Evolutionary conservation across 2,797 vertebrate genomes (phyloP).

Genomic region (Intellagama lesueurii): DNA sequence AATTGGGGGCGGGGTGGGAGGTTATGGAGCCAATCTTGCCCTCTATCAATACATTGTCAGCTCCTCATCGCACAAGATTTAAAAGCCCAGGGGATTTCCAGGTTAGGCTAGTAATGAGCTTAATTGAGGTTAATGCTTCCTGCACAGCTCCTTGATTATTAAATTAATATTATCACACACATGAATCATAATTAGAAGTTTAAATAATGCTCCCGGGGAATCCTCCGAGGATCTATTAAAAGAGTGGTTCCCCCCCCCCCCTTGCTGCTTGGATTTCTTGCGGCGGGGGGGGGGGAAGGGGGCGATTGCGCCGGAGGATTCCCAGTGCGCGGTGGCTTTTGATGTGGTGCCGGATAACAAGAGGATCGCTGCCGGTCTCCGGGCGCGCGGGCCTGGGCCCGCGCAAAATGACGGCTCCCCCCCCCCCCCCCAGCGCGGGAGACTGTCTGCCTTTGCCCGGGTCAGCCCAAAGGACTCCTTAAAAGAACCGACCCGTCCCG

Average conservation of each 20-base stretch:
- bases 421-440: no score
- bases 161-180: slow-evolving; percentile 91
- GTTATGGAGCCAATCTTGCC: slow-evolving; percentile 69
- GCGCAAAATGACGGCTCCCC: background rate
- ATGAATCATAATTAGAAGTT: slow-evolving; percentile 94
- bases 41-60: slow-evolving; percentile 73
- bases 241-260: slow-evolving; percentile 7
- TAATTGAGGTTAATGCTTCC: slow-evolving; percentile 96
- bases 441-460: background rate
- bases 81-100: slow-evolving; percentile 72
- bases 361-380: no score
- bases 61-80: slow-evolving; percentile 75
- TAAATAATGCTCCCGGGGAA: slow-evolving; percentile 75
- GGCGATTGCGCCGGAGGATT: background rate
- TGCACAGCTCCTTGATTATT: slow-evolving; percentile 90
- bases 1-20: slow-evolving; percentile 5
- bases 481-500: no score
- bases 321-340: no score
- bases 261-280: slow-evolving; percentile 9
- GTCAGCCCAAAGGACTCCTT: background rate
- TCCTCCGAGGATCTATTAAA: slow-evolving; percentile 71
- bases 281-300: background rate
- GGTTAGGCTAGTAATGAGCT: slow-evolving; percentile 84
- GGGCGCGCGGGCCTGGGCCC: background rate
- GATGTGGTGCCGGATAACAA: no score